Percentiles rank a stretch among this genome's conserved stretches.
Evolutionary conservation across 2,113 vertebrate species (phyloP).

Genomic region (Anguilla japonica): DNA sequence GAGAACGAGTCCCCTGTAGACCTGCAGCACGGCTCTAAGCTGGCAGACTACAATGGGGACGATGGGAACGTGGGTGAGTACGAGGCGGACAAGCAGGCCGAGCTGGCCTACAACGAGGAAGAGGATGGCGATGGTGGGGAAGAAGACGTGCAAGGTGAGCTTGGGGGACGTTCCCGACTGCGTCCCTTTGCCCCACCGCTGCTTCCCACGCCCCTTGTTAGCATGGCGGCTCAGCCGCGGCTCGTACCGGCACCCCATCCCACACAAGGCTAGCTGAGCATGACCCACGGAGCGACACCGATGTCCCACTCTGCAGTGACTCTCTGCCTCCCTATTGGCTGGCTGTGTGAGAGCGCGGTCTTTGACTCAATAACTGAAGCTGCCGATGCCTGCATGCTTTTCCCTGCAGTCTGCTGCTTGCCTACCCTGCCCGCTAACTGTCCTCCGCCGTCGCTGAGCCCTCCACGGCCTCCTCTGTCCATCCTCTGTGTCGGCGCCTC

Average conservation of each 20-base stretch:
- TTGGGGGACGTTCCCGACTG: conserved; percentile 65
- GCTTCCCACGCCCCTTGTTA: background rate
- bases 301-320: background rate
- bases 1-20: conserved; percentile 99
- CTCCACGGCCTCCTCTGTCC: background rate
- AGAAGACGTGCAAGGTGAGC: conserved; percentile 99
- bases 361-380: background rate
- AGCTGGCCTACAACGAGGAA: conserved; percentile 99
- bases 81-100: conserved; percentile 99
- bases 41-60: conserved; percentile 99
- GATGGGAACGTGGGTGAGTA: conserved; percentile 99
- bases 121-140: conserved; percentile 99
- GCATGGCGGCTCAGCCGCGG: background rate
- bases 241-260: background rate
- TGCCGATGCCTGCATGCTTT: background rate
- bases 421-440: background rate
- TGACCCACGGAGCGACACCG: background rate
- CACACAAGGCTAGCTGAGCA: background rate
- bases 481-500: too few species aligned
- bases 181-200: conserved; percentile 55
- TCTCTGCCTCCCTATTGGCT: background rate
- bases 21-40: conserved; percentile 97
- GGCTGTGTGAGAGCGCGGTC: background rate
- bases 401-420: background rate
- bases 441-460: background rate